phyloP scores from a whole-genome alignment of 2,113 vertebrate genomes.

The Neotoma lepida region DNA sequence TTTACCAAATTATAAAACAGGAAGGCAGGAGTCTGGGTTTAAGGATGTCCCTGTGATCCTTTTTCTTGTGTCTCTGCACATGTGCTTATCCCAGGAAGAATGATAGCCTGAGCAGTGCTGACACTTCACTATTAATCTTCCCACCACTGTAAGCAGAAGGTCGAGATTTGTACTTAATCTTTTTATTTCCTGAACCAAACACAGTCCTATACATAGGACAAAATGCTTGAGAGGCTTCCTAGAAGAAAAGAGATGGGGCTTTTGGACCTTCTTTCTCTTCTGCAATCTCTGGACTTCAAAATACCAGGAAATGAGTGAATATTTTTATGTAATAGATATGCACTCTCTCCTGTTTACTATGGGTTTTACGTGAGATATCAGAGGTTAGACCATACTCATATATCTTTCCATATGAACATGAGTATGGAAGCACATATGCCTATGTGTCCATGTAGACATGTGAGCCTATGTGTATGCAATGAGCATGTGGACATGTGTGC shows the following conservation, averaged over 20 bases:
- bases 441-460: background rate
- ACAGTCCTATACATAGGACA: background rate
- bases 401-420: background rate
- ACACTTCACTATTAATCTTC: fast-evolving
- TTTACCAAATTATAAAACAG: background rate
- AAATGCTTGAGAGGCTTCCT: background rate
- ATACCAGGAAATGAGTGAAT: background rate
- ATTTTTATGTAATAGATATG: background rate
- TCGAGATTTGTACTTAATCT: background rate
- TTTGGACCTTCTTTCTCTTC: background rate
- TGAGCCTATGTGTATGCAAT: background rate
- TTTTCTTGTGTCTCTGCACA: fast-evolving
- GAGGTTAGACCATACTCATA: too few relatives aligned
- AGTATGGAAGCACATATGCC: background rate
- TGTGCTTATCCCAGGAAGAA: background rate
- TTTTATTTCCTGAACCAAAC: background rate
- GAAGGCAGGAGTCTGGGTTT: background rate
- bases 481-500: background rate
- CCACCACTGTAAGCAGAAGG: background rate
- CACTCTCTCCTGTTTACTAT: background rate
- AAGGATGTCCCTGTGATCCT: fast-evolving
- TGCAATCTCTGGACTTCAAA: background rate
- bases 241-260: background rate
- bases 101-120: fast-evolving
- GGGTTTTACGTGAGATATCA: background rate